Conservation (phyloP, 2,113 vertebrate species). For the Larimichthys polyactis region DNA sequence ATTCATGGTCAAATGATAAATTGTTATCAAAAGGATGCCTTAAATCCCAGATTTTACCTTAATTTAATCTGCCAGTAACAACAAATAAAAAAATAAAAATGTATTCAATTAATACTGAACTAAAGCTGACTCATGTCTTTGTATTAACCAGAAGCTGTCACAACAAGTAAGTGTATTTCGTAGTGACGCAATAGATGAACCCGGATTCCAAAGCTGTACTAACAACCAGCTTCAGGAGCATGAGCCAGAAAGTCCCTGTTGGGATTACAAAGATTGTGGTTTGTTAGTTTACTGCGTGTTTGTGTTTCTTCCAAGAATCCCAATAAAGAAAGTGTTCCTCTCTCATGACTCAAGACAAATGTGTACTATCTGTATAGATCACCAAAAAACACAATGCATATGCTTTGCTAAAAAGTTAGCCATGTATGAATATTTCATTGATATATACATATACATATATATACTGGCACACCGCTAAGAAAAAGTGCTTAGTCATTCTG, state of each 20-base stretch:
- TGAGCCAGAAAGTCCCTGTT: slow-evolving; percentile 52
- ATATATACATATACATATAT: background rate
- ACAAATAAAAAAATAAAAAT: too few relatives aligned
- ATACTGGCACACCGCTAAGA: background rate
- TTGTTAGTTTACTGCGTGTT: slow-evolving; percentile 60
- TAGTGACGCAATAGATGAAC: slow-evolving; percentile 21
- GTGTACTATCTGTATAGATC: too few relatives aligned
- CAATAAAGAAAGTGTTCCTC: slow-evolving; percentile 6
- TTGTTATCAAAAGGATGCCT: background rate
- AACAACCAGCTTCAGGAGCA: slow-evolving; percentile 42
- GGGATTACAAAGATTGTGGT: slow-evolving; percentile 26
- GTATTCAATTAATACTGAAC: too few relatives aligned
- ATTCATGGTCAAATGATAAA: background rate
- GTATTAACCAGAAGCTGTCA: slow-evolving; percentile 53
- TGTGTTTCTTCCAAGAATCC: slow-evolving; percentile 41
- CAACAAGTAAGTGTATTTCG: slow-evolving; percentile 2
- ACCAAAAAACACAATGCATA: background rate
- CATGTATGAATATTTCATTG: slow-evolving; percentile 5
- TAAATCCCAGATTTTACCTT: background rate
- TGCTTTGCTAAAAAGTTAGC: background rate
- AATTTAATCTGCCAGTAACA: background rate
- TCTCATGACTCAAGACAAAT: background rate
- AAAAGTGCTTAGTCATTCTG: slow-evolving; percentile 69
- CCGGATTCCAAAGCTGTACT: slow-evolving; percentile 53
- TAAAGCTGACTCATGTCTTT: background rate